Evolutionary conservation across 2,113 vertebrate species (phyloP).

Genomic region (Tretioscincus oriximinensis): DNA sequence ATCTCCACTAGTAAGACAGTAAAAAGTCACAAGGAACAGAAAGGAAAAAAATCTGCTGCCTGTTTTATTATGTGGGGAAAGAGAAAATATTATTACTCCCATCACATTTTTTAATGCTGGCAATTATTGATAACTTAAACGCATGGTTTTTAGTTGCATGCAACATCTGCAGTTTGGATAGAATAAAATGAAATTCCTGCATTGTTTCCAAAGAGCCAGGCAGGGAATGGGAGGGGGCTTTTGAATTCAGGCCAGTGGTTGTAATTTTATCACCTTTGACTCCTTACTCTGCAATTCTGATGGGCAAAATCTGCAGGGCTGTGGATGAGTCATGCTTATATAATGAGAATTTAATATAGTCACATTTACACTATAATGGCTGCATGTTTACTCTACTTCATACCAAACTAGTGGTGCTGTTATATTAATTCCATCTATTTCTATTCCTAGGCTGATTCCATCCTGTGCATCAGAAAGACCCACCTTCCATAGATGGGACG

Average conservation of each 20-base stretch:
- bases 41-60: background rate
- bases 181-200: background rate
- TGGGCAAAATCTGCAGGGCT: background rate
- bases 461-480: background rate
- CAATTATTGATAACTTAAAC: background rate
- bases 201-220: background rate
- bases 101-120: background rate
- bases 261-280: background rate
- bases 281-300: background rate
- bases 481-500: background rate
- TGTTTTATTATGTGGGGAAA: background rate
- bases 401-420: too few species aligned
- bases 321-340: background rate
- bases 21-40: background rate
- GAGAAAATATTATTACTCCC: background rate
- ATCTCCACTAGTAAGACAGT: background rate
- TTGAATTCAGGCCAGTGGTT: background rate
- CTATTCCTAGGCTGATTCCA: background rate
- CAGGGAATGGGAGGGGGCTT: too few species aligned
- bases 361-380: background rate
- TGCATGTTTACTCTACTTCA: background rate
- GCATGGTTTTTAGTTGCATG: background rate
- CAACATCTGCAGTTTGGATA: background rate
- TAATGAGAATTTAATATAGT: background rate
- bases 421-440: background rate